Evolutionary conservation across 2,797 vertebrate genomes (phyloP), one percentile per base, ranked within the genome.

Genomic region (Epinephelus malabaricus): DNA sequence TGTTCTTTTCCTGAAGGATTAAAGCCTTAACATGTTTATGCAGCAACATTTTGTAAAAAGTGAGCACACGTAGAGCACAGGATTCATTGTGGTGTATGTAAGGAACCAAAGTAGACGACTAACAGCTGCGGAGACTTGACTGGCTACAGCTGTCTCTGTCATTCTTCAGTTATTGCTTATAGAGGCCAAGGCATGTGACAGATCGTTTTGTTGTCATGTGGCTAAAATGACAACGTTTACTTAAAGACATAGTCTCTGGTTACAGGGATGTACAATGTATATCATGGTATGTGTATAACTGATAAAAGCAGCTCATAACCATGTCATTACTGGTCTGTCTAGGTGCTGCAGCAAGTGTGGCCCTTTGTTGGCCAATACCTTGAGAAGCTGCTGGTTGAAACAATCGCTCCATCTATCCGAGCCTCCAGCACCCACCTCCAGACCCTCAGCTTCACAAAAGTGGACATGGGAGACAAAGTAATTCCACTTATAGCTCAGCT

Each of bases 311-410:
- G 38, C 10, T 23, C 43, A 11, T 58, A 69, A 56, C 13, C 51
- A 19, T 49, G 11, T 51, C 1, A 18, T 76, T 61, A 23, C 10
- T 73, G 66, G 19, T 8, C 11, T 58, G 38, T 13, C 15, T 83
- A 99, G 98, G 95, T 99, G 45, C 89, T 98, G 80, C 96, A 97
- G 47, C 98, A 98, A 89, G 96, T 97, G 54, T 99, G 98, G 97
- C 98, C 97, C 0, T 99, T 97, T 69, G 94, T 99, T 0, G 97
- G 98, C 11, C 97, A 97, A 79, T 99, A 97, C 81, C 92, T 98
- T 71, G 97, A 98, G 93, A 98, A 98, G 92, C 93, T 99, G 84
- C 91, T 99, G 83, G 92, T 95, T 40, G 97, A 98, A 76, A 97
- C 94, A 19, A 95, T 99, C n/a, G 97, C 97, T 12, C 97, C 98